Conservation (phyloP, 2,888 invertebrate genomes). For the Ditula angustiorana region DNA sequence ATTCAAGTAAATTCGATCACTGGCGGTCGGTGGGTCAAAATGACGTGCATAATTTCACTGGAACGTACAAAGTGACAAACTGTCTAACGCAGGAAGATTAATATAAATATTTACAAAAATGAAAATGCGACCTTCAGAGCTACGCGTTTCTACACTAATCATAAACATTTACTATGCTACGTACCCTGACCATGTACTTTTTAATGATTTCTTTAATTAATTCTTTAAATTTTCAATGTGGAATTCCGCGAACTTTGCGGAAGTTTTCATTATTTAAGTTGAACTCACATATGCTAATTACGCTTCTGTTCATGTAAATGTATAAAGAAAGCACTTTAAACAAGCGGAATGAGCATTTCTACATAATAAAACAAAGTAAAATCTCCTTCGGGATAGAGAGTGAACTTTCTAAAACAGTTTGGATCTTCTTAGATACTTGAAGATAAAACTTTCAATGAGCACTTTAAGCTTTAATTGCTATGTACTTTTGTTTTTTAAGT, state of each 20-base stretch:
- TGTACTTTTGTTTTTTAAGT: not conserved
- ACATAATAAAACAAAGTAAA: not conserved
- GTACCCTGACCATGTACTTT: too few relatives aligned
- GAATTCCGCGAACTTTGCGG: not conserved
- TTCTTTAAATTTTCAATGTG: not conserved
- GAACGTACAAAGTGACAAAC: too few relatives aligned
- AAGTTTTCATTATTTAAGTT: not conserved
- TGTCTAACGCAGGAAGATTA: too few relatives aligned
- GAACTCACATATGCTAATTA: not conserved
- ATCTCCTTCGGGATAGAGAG: not conserved
- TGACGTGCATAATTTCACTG: too few relatives aligned
- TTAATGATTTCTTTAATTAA: not conserved
- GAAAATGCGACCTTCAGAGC: too few relatives aligned
- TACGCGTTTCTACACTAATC: too few relatives aligned
- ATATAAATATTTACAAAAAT: too few relatives aligned
- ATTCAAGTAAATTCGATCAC: too few relatives aligned
- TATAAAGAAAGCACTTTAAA: not conserved
- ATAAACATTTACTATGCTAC: too few relatives aligned
- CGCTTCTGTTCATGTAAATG: not conserved
- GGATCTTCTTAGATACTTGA: not conserved
- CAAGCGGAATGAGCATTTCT: not conserved
- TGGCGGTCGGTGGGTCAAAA: too few relatives aligned
- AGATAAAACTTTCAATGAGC: not conserved
- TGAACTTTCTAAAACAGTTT: slow-evolving; percentile 7
- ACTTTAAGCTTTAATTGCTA: not conserved